A percentile compares a stretch with the other conserved stretches of the same genome.
Evolutionary conservation across 2,113 vertebrate species (phyloP).

Genomic region (Copsychus sechellarum): DNA sequence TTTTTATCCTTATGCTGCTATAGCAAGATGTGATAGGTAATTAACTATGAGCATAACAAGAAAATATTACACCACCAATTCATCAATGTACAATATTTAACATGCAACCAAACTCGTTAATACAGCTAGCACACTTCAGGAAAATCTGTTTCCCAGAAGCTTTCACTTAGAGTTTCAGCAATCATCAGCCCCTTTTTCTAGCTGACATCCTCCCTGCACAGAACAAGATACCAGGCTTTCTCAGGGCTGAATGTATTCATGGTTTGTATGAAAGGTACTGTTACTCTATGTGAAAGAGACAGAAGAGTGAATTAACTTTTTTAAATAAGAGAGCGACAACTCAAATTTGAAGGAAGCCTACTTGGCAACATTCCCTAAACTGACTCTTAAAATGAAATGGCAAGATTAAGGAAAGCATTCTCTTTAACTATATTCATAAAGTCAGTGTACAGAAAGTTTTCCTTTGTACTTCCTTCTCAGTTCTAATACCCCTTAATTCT

Average conservation of each 20-base stretch:
- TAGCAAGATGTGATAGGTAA: neutral
- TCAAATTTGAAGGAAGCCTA: neutral
- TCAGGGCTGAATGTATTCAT: neutral
- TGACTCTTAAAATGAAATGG: neutral
- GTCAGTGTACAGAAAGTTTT: neutral
- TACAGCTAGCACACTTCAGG: neutral
- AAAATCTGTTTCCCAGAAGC: neutral
- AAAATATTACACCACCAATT: constrained; percentile 2
- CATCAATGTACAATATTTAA: neutral
- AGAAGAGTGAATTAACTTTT: neutral
- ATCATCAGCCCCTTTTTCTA: neutral
- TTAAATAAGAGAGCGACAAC: neutral
- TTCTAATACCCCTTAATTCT: neutral
- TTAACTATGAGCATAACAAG: neutral
- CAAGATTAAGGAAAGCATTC: neutral
- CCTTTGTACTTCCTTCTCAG: neutral
- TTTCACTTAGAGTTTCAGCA: neutral
- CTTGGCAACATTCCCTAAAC: neutral
- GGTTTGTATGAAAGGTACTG: neutral
- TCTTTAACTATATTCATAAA: neutral
- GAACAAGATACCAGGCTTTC: neutral
- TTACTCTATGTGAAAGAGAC: neutral
- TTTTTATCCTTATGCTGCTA: neutral
- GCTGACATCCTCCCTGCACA: neutral
- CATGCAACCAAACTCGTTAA: neutral